Evolutionary conservation across 2,113 vertebrate species (phyloP).

Genomic region (Motacilla alba): DNA sequence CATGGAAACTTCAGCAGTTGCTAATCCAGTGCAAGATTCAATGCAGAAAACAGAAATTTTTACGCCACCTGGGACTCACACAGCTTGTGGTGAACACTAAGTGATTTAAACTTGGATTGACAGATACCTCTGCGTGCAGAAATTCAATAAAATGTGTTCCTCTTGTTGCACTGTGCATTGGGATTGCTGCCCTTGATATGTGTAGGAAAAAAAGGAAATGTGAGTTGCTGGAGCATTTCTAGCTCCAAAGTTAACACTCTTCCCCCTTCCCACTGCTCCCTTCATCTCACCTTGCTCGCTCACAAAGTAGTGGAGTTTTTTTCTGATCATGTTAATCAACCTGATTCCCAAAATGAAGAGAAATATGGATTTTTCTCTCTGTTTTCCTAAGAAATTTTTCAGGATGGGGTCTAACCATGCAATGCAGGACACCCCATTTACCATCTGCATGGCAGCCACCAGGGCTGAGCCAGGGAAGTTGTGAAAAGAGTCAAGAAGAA

Average conservation of each 20-base stretch:
- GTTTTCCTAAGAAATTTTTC: not conserved
- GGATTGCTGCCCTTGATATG: constrained; percentile 44
- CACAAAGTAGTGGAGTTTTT: not conserved
- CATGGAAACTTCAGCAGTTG: not conserved
- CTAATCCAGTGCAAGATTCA: not conserved
- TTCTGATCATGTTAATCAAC: not conserved
- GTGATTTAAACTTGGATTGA: constrained; percentile 60
- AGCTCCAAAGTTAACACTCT: constrained; percentile 11
- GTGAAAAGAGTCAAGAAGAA: not conserved
- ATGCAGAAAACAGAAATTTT: constrained; percentile 40
- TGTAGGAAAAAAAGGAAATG: constrained; percentile 33
- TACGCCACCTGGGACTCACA: constrained; percentile 19
- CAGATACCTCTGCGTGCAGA: constrained; percentile 50
- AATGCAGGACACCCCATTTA: fast-evolving
- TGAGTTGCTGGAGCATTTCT: constrained; percentile 38
- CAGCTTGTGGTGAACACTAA: constrained; percentile 36
- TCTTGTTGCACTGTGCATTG: constrained; percentile 41
- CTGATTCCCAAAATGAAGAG: not conserved
- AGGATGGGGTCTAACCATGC: not conserved
- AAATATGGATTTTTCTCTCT: not conserved
- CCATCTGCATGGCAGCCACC: not conserved
- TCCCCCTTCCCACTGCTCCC: not conserved
- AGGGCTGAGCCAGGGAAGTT: not conserved
- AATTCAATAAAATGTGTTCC: constrained; percentile 59
- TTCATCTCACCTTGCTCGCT: constrained; percentile 41